Conservation (phyloP, 2,888 invertebrate species). For the Ditula angustiorana region DNA sequence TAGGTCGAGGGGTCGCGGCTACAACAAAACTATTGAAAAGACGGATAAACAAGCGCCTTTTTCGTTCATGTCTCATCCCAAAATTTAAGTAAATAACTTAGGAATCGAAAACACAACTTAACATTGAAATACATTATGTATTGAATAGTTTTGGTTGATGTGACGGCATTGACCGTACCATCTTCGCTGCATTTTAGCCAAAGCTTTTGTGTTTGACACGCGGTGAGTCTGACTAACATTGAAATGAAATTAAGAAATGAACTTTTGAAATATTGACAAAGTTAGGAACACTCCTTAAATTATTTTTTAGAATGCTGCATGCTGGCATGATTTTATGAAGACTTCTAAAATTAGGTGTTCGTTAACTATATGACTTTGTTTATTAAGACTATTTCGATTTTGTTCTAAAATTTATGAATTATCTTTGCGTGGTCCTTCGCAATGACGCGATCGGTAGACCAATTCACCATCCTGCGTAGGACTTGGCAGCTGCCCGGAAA, state of each 20-base stretch:
- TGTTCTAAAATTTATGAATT: slow-evolving; percentile 73
- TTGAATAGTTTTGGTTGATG: slow-evolving; percentile 55
- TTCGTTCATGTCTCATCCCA: slow-evolving; percentile 32
- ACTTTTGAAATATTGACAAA: slow-evolving; percentile 62
- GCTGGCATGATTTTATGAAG: slow-evolving; percentile 46
- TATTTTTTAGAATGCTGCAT: slow-evolving; percentile 44
- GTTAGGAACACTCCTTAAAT: slow-evolving; percentile 40
- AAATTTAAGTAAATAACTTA: slow-evolving; percentile 24
- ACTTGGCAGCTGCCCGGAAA: neutral
- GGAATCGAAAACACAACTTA: slow-evolving; percentile 26
- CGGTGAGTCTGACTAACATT: slow-evolving; percentile 59
- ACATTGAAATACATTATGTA: slow-evolving; percentile 57
- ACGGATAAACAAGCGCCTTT: slow-evolving; percentile 28
- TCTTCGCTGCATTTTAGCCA: slow-evolving; percentile 56
- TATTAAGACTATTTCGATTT: slow-evolving; percentile 66
- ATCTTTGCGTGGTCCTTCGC: slow-evolving; percentile 65
- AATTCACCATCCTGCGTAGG: neutral
- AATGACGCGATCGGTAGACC: slow-evolving; percentile 48
- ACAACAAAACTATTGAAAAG: slow-evolving; percentile 57
- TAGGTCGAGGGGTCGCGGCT: slow-evolving; percentile 71
- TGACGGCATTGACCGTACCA: slow-evolving; percentile 59
- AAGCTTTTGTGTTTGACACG: slow-evolving; percentile 60
- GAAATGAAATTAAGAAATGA: slow-evolving; percentile 76
- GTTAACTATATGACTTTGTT: slow-evolving; percentile 70
- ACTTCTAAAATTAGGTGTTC: slow-evolving; percentile 51